phyloP scores from a whole-genome alignment of 2,888 invertebrate genomes.

The Rhabditoides inermis region DNA sequence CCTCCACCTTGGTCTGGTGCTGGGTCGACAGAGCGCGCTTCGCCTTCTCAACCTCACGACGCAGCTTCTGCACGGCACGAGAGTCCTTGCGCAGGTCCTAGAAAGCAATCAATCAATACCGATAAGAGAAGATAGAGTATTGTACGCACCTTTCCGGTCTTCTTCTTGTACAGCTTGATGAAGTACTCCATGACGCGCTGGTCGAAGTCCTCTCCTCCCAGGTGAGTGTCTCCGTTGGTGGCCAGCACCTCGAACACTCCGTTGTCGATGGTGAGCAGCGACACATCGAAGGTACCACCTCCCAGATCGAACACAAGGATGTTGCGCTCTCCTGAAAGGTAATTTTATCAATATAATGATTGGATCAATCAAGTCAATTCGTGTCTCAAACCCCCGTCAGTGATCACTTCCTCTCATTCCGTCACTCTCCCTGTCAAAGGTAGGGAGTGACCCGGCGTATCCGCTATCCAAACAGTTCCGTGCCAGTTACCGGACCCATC shows the following conservation, averaged over 20 bases:
- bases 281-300: constrained; percentile 98
- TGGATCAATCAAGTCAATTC: not conserved
- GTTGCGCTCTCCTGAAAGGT: constrained; percentile 70
- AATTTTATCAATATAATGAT: too few species aligned
- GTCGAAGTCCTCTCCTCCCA: constrained; percentile 80
- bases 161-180: constrained; percentile 68
- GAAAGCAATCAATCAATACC: too few species aligned
- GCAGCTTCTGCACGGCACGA: constrained; percentile 53
- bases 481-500: too few species aligned
- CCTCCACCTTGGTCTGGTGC: constrained; percentile 77
- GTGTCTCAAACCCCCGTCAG: not conserved
- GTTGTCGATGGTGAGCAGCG: constrained; percentile 91
- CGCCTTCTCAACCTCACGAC: constrained; percentile 54
- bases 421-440: too few species aligned
- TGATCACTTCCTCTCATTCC: too few species aligned
- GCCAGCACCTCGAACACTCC: constrained; percentile 78
- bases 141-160: constrained; percentile 54
- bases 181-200: constrained; percentile 70
- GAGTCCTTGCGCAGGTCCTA: constrained; percentile 53
- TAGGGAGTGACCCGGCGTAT: too few species aligned
- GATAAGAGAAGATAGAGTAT: too few species aligned
- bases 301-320: constrained; percentile 96
- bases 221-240: constrained; percentile 42
- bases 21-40: constrained; percentile 76
- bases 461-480: too few species aligned